These are phyloP conservation scores for Dolichotis patagonum DNA, from an alignment of 2,113 vertebrate genomes.

Conservation along the genomic window DNA sequence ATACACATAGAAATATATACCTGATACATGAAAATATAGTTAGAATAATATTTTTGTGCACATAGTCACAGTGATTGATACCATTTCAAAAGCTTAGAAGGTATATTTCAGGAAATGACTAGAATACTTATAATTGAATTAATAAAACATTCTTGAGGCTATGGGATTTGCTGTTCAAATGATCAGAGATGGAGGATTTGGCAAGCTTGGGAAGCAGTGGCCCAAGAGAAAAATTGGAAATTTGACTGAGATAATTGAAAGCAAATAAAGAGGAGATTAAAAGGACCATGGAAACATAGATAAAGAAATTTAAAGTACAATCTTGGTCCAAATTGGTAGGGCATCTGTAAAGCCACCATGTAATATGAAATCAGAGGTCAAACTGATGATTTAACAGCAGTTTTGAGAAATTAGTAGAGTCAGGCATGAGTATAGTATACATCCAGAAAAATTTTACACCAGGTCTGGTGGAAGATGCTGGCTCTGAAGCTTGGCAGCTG, in stretches of 20 bases:
- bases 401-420: conserved; percentile 59
- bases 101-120: neutral
- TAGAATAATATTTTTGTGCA: neutral
- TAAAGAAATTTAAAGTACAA: conserved; percentile 20
- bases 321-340: neutral
- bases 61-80: neutral
- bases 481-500: conserved; percentile 28
- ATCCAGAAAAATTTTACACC: conserved; percentile 50
- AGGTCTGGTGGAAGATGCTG: conserved; percentile 55
- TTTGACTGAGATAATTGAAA: conserved; percentile 45
- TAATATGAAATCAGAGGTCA: conserved; percentile 48
- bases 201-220: neutral
- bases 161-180: neutral
- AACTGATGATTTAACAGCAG: conserved; percentile 36
- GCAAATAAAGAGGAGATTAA: neutral
- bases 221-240: conserved; percentile 26
- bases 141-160: neutral
- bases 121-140: neutral
- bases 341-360: conserved; percentile 26
- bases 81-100: neutral
- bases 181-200: neutral
- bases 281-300: neutral
- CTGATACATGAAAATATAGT: neutral
- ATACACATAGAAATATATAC: neutral
- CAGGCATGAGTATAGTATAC: neutral